phyloP scores from a whole-genome alignment of 2,113 vertebrate genomes.

The Melospiza melodia region DNA sequence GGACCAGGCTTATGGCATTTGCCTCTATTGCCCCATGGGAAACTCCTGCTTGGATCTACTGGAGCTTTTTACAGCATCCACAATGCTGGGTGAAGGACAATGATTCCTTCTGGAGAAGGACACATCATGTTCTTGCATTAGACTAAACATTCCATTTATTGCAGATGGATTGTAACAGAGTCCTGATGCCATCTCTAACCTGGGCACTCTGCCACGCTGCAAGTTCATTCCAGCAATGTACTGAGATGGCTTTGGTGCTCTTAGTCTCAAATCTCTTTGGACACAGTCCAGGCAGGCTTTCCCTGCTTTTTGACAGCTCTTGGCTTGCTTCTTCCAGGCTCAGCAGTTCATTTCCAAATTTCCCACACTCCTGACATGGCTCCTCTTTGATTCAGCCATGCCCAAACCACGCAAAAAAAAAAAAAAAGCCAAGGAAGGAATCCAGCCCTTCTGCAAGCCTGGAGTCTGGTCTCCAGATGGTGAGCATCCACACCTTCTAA shows the following conservation, averaged over 20 bases:
- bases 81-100: background rate
- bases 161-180: background rate
- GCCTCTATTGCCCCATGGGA: background rate
- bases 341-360: background rate
- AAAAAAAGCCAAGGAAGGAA: background rate
- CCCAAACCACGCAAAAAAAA: background rate
- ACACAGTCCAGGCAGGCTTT: slow-evolving; percentile 25
- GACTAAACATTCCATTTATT: background rate
- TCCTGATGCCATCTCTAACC: slow-evolving; percentile 25
- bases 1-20: background rate
- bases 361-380: background rate
- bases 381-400: background rate
- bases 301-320: slow-evolving; percentile 13
- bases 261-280: slow-evolving; percentile 11
- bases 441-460: background rate
- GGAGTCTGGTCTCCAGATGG: background rate
- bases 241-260: background rate
- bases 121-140: background rate
- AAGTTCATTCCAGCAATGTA: background rate
- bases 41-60: background rate
- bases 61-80: background rate
- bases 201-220: background rate
- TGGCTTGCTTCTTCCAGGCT: slow-evolving; percentile 12
- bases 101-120: background rate
- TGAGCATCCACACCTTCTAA: background rate